phyloP scores from a whole-genome alignment of 2,888 invertebrate genomes.

The Pristionchus japonicus region DNA sequence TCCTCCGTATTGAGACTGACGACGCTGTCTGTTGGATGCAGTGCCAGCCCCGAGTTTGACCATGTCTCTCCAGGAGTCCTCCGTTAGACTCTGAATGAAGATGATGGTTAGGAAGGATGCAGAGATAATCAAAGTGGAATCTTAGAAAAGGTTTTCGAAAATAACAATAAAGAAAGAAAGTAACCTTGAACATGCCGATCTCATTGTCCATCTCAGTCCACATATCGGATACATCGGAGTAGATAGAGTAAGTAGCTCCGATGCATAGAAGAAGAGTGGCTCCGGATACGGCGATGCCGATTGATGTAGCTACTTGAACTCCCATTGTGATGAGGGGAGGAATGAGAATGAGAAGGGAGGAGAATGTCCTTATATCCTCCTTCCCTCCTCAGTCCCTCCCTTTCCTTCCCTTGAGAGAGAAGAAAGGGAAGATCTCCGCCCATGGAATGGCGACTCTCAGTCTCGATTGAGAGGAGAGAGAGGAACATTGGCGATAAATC shows the following conservation, averaged over 20 bases:
- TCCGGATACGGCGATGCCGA: slow-evolving; percentile 55
- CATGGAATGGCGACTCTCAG: not conserved
- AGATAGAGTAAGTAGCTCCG: slow-evolving; percentile 62
- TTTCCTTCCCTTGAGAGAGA: not conserved
- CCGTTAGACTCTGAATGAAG: slow-evolving; percentile 55
- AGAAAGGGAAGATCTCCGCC: slow-evolving; percentile 12
- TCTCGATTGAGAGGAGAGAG: slow-evolving; percentile 2
- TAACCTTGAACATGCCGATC: slow-evolving; percentile 63
- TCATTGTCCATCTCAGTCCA: slow-evolving; percentile 64
- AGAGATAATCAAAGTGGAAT: not conserved
- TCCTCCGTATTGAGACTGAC: slow-evolving; percentile 64
- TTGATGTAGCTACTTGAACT: not conserved
- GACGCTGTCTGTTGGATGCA: slow-evolving; percentile 58
- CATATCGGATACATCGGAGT: slow-evolving; percentile 62
- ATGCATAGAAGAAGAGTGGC: slow-evolving; percentile 62
- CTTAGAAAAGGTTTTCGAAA: too few species aligned
- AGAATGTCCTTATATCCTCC: slow-evolving; percentile 18
- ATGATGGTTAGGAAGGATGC: not conserved
- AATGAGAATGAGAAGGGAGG: not conserved
- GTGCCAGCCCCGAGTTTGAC: slow-evolving; percentile 64
- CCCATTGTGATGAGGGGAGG: slow-evolving; percentile 9
- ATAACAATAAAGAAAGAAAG: not conserved
- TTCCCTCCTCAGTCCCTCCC: not conserved
- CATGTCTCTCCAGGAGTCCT: slow-evolving; percentile 65
- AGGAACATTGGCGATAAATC: not conserved